Evolutionary conservation across 1,140 invertebrate genomes (phyloP), one percentile per base, ranked within the genome.

Genomic region (Bathynomus jamesi): DNA sequence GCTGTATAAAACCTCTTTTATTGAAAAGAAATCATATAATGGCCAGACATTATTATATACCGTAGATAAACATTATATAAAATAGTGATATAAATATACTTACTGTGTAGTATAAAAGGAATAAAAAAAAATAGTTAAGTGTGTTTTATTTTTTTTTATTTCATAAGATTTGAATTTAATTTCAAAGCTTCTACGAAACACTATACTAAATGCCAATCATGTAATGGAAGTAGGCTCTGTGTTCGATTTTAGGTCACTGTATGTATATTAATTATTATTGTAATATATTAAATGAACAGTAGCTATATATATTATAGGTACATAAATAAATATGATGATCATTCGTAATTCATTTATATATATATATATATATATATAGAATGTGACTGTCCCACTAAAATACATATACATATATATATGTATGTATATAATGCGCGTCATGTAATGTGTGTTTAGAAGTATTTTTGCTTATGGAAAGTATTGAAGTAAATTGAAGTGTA

Each of bases 301-400:
- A 40, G 7, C 1, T 5, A 2, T 3, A 53, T 3, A 53, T 3
- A 53, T 3, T 53, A 53, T 53, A 53, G 2, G 5, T 5, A 53
- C 2, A 3, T 5, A 53, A 1, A 53, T 53, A 53, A 2, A 3
- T 3, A 3, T 3, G 21, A 8, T 8, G 7, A 8, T 8, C 17
- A 53, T 53, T 17, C 2, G 5, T 5, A 3, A 53, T 53, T 17
- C 21, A 53, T 53, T 17, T 53, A 53, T 53, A 53, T 53, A 53
- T 53, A 53, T 53, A 53, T 53, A 53, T 53, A 53, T 53, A 53
- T 53, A 53, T 53, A 53, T 53, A 53, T 53, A 53, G 13, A n/a
- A n/a, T n/a, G n/a, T n/a, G n/a, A n/a, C n/a, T n/a, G n/a, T n/a
- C n/a, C n/a, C n/a, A n/a, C 32, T 40, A 8, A 53, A 17, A 53